Percentiles rank a stretch among this genome's conserved stretches.
phyloP scores from a whole-genome alignment of 2,888 invertebrate genomes.

The Phania funesta region DNA sequence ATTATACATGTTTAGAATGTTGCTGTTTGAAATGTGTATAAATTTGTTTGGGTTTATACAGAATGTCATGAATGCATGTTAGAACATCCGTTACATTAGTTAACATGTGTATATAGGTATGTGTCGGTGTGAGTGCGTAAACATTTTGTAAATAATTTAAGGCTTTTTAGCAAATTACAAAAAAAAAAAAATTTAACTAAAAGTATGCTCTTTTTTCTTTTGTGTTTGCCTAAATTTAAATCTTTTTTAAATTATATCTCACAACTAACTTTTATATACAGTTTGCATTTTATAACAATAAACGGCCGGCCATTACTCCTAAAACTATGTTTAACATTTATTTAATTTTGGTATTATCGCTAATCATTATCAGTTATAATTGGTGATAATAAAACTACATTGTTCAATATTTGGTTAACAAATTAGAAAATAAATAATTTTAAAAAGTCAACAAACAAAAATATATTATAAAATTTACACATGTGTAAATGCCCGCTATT shows the following conservation, averaged over 20 bases:
- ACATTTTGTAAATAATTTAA: background rate
- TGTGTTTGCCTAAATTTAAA: no score
- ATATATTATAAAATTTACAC: background rate
- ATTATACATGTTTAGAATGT: slow-evolving; percentile 22
- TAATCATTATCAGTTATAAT: slow-evolving; percentile 37
- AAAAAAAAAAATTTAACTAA: no score
- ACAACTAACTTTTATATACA: no score
- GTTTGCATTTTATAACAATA: background rate
- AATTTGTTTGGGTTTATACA: slow-evolving; percentile 1
- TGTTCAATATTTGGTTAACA: slow-evolving; percentile 48
- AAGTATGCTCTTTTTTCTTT: no score
- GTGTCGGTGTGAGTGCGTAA: background rate
- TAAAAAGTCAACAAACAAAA: slow-evolving; percentile 14
- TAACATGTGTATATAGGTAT: slow-evolving; percentile 18
- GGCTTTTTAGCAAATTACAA: no score
- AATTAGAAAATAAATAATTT: slow-evolving; percentile 25
- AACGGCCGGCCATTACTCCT: background rate
- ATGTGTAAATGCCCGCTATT: background rate
- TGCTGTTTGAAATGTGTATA: background rate
- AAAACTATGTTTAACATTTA: slow-evolving; percentile 15
- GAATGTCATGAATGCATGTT: slow-evolving; percentile 60
- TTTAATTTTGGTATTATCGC: slow-evolving; percentile 18
- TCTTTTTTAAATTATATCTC: no score
- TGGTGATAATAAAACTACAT: slow-evolving; percentile 3
- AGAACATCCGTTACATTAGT: slow-evolving; percentile 61